phyloP scores from a whole-genome alignment of 2,888 invertebrate genomes.

The Drosophila villosipedis region DNA sequence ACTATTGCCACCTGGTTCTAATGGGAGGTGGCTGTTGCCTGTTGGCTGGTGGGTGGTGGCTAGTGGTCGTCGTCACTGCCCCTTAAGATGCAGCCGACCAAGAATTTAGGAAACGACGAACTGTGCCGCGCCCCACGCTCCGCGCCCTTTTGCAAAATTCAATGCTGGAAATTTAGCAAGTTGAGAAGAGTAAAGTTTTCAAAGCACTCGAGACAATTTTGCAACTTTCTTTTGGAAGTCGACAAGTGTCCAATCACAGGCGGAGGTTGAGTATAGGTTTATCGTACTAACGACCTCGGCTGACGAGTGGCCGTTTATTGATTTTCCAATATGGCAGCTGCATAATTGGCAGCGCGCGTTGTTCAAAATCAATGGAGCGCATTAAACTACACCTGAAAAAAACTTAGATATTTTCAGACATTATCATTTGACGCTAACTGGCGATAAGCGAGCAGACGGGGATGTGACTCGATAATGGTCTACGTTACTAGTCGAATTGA shows the following conservation, averaged over 20 bases:
- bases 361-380: slow-evolving; percentile 63
- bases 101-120: slow-evolving; percentile 68
- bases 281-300: slow-evolving; percentile 63
- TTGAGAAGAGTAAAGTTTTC: slow-evolving; percentile 57
- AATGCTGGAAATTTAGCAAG: slow-evolving; percentile 36
- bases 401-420: slow-evolving; percentile 18
- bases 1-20: slow-evolving; percentile 57
- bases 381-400: slow-evolving; percentile 27
- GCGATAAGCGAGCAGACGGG: slow-evolving; percentile 60
- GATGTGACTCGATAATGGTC: slow-evolving; percentile 44
- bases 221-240: slow-evolving; percentile 69
- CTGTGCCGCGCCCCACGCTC: slow-evolving; percentile 15
- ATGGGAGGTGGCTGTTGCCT: slow-evolving; percentile 29
- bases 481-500: slow-evolving; percentile 65
- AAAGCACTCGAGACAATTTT: slow-evolving; percentile 82
- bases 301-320: slow-evolving; percentile 61
- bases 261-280: slow-evolving; percentile 23
- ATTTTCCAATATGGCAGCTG: slow-evolving; percentile 67
- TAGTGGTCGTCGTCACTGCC: slow-evolving; percentile 17
- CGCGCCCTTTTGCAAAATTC: slow-evolving; percentile 14
- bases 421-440: slow-evolving; percentile 63
- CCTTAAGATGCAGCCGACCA: slow-evolving; percentile 66
- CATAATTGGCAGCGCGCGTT: slow-evolving; percentile 62
- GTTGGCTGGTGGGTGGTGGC: slow-evolving; percentile 8
- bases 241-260: slow-evolving; percentile 36